Percentiles rank a stretch among this genome's conserved stretches.
These are phyloP conservation scores for Nyleta sp. DNA, from an alignment of 2,888 invertebrate genomes.

Conservation along the genomic window DNA sequence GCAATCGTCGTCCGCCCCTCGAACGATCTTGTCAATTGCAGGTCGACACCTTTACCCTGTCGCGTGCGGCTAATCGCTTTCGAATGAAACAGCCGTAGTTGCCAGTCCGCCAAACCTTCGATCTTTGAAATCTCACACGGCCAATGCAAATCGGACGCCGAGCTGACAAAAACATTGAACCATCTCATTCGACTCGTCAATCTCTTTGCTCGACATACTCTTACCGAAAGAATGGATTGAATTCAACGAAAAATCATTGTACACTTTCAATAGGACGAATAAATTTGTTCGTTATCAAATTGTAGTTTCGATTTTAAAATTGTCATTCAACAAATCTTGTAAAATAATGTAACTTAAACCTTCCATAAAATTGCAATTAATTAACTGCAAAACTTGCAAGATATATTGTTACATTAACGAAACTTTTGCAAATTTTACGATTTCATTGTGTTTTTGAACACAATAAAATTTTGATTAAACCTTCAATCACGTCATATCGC, in stretches of 20 bases:
- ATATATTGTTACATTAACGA: too few species aligned
- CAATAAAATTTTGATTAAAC: too few species aligned
- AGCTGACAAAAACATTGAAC: conserved; percentile 59
- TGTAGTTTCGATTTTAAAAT: too few species aligned
- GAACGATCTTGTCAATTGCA: conserved; percentile 78
- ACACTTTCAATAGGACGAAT: not conserved
- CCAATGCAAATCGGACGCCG: conserved; percentile 58
- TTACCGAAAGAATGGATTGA: conserved; percentile 33
- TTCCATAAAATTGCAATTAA: too few species aligned
- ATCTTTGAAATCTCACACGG: conserved; percentile 63
- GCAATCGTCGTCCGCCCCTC: conserved; percentile 67
- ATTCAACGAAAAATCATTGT: conserved; percentile 22
- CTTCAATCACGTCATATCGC: too few species aligned
- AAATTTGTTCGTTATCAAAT: not conserved
- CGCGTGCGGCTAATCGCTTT: conserved; percentile 81
- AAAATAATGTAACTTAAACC: too few species aligned
- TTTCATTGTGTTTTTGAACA: too few species aligned
- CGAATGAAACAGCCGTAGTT: conserved; percentile 75
- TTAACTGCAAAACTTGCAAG: too few species aligned
- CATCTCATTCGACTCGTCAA: conserved; percentile 56
- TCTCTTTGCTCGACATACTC: conserved; percentile 50
- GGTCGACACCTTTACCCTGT: conserved; percentile 80
- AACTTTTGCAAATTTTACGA: too few species aligned
- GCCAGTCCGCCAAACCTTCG: conserved; percentile 54
- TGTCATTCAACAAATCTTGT: too few species aligned